Conservation (phyloP, 2,888 invertebrate genomes). For the Cosmorhoe ocellata region DNA sequence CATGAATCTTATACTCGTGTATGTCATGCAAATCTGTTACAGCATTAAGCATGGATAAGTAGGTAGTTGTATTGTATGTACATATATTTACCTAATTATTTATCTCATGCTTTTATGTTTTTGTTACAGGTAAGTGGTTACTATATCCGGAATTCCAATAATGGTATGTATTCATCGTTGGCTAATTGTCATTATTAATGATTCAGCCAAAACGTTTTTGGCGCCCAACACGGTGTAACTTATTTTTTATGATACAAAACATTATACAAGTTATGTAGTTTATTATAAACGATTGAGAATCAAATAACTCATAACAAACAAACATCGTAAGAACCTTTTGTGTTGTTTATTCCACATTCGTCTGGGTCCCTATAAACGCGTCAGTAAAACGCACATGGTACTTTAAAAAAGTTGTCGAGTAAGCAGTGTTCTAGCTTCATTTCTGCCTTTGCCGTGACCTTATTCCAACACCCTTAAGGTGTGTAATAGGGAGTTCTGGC, state of each 20-base stretch:
- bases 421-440: slow-evolving; percentile 24
- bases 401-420: slow-evolving; percentile 42
- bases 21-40: too few relatives aligned
- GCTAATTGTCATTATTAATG: too few relatives aligned
- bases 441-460: slow-evolving; percentile 15
- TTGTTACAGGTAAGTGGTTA: slow-evolving; percentile 37
- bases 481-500: slow-evolving; percentile 20
- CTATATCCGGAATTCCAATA: slow-evolving; percentile 1
- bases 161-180: slow-evolving; percentile 9
- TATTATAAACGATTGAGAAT: too few relatives aligned
- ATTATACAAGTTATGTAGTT: too few relatives aligned
- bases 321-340: slow-evolving; percentile 10
- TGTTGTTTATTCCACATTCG: slow-evolving; percentile 23
- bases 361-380: slow-evolving; percentile 26
- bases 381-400: slow-evolving; percentile 42
- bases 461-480: slow-evolving; percentile 27
- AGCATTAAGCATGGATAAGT: too few relatives aligned
- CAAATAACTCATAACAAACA: slow-evolving; percentile 1
- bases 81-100: background rate
- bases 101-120: slow-evolving; percentile 19
- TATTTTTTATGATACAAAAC: too few relatives aligned
- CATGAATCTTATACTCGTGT: too few relatives aligned
- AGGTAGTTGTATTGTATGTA: too few relatives aligned
- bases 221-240: too few relatives aligned
- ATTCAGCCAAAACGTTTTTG: too few relatives aligned